These are phyloP conservation scores for Euwallacea fornicatus DNA, from an alignment of 1,140 invertebrate genomes.

Conservation along the genomic window DNA sequence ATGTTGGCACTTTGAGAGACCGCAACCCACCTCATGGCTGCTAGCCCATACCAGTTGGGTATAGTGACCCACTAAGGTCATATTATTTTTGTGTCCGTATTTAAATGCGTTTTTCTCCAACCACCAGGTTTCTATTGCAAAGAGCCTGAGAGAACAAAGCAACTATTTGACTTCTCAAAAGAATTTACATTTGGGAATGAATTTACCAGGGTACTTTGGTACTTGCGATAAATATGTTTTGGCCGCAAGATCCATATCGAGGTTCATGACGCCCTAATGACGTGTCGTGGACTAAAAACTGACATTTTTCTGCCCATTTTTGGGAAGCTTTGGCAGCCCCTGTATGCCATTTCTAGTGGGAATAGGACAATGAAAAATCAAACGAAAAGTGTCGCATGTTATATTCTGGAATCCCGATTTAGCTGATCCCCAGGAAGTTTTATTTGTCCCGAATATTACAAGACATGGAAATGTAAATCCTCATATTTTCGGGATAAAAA, in stretches of 20 bases:
- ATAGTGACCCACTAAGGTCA: conserved; percentile 74
- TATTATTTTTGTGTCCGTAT: conserved; percentile 66
- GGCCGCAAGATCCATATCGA: conserved; percentile 73
- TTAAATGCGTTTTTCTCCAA: conserved; percentile 75
- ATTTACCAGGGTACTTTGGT: conserved; percentile 78
- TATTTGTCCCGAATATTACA: too few species aligned
- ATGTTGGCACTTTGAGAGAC: conserved; percentile 67
- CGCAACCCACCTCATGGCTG: conserved; percentile 77
- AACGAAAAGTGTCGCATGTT: too few species aligned
- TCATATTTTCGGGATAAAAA: too few species aligned
- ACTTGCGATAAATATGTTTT: conserved; percentile 82
- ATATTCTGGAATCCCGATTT: too few species aligned
- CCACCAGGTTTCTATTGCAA: conserved; percentile 79
- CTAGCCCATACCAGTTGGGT: conserved; percentile 84
- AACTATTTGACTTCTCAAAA: background rate
- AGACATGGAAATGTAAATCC: too few species aligned
- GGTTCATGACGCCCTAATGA: conserved; percentile 66
- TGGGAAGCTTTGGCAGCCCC: conserved; percentile 71
- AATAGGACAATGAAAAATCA: conserved; percentile 39
- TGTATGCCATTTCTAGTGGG: conserved; percentile 68
- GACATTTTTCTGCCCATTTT: conserved; percentile 72
- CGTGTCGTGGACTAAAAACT: conserved; percentile 71
- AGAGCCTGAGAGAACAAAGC: conserved; percentile 64
- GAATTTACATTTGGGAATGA: background rate
- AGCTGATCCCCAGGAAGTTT: too few species aligned